Evolutionary conservation across 1,140 invertebrate species (phyloP).

Genomic region (Steinernema khuongi): DNA sequence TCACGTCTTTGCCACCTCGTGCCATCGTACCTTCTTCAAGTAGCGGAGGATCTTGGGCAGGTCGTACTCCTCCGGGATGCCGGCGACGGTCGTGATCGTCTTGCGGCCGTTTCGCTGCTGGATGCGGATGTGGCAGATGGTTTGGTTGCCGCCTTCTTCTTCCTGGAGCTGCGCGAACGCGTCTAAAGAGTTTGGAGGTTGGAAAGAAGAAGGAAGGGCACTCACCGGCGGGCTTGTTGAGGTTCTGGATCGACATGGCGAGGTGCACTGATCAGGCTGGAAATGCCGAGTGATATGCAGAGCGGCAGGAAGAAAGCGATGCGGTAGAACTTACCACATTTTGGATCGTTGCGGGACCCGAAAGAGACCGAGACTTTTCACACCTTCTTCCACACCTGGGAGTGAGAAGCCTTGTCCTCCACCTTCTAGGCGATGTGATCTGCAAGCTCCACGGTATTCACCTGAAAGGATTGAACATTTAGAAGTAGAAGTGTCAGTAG

Average conservation of each 20-base stretch:
- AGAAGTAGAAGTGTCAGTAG: no score
- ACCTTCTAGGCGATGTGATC: no score
- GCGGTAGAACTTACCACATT: no score
- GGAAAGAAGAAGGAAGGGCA: background rate
- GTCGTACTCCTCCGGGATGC: conserved; percentile 62
- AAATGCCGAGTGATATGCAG: no score
- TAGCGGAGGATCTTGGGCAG: background rate
- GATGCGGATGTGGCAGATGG: conserved; percentile 80
- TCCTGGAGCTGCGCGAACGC: conserved; percentile 12
- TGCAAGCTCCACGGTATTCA: no score
- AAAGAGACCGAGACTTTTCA: no score
- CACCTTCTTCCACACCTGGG: no score
- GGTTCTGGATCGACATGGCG: background rate
- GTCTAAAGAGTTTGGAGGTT: background rate
- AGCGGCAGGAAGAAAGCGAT: no score
- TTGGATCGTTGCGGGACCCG: no score
- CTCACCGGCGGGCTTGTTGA: background rate
- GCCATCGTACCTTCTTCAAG: background rate
- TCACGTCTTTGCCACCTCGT: background rate
- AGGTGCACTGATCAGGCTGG: background rate
- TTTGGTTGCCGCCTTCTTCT: conserved; percentile 16
- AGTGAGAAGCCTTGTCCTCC: no score
- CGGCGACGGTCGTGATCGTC: conserved; percentile 94
- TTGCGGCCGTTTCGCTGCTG: conserved; percentile 98
- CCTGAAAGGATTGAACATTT: no score